phyloP scores from a whole-genome alignment of 2,797 vertebrate species.

The Allobates femoralis region DNA sequence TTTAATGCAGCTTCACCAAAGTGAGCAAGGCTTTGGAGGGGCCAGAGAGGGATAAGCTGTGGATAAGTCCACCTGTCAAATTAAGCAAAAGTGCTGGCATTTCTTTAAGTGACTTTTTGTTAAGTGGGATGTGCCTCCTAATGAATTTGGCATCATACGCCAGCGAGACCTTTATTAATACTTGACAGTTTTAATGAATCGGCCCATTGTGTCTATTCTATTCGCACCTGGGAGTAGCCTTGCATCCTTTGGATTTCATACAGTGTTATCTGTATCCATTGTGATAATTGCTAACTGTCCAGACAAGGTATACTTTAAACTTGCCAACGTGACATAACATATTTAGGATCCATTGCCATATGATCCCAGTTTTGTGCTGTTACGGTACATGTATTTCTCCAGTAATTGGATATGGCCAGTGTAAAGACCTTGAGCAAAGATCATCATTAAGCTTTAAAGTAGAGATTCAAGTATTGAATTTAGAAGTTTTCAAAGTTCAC shows the following conservation, averaged over 20 bases:
- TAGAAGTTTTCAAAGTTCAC: slow-evolving; percentile 45
- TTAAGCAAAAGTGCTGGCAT: too few species aligned
- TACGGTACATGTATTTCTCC: not conserved
- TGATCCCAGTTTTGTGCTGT: not conserved
- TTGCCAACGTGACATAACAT: not conserved
- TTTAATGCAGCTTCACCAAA: too few species aligned
- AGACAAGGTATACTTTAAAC: slow-evolving; percentile 2
- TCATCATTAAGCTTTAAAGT: slow-evolving; percentile 40
- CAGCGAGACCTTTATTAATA: too few species aligned
- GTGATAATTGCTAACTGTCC: not conserved
- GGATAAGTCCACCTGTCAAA: too few species aligned
- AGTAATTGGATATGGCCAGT: slow-evolving; percentile 21
- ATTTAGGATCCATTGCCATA: not conserved
- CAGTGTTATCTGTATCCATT: not conserved
- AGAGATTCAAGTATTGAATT: slow-evolving; percentile 33
- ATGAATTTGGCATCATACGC: too few species aligned
- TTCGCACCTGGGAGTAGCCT: not conserved
- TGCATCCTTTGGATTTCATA: not conserved
- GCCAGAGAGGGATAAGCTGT: too few species aligned
- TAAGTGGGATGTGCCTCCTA: too few species aligned
- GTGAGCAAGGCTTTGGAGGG: too few species aligned
- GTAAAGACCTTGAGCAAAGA: slow-evolving; percentile 37
- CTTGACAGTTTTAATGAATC: too few species aligned
- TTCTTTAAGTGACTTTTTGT: too few species aligned
- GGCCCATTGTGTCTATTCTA: too few species aligned